These are phyloP conservation scores for Zenarchopterus dispar DNA, from an alignment of 2,797 vertebrate genomes.

Conservation along the genomic window DNA sequence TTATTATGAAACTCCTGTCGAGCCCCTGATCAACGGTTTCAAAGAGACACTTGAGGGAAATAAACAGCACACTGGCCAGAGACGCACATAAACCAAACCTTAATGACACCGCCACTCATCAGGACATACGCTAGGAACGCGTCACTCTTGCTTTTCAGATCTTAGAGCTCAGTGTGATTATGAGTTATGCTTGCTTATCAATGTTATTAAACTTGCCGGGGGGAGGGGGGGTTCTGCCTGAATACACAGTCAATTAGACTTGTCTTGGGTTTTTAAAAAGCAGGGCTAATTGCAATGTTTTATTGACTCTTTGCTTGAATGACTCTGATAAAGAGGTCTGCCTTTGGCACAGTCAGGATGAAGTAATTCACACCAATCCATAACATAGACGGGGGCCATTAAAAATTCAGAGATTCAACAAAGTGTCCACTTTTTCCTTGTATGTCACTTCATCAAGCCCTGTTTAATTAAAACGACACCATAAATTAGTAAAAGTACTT, in stretches of 20 bases:
- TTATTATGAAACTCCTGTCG: conserved; percentile 61
- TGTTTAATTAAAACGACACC: conserved; percentile 13
- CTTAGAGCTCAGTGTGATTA: conserved; percentile 38
- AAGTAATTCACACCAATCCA: conserved; percentile 50
- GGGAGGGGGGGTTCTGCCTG: conserved; percentile 65
- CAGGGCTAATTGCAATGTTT: conserved; percentile 56
- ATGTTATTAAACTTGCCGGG: conserved; percentile 52
- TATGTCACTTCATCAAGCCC: conserved; percentile 1
- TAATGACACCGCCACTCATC: conserved; percentile 22
- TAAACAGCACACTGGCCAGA: conserved; percentile 40
- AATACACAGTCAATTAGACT: conserved; percentile 73
- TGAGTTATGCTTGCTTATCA: conserved; percentile 45
- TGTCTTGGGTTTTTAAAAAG: conserved; percentile 60
- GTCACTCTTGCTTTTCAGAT: conserved; percentile 39
- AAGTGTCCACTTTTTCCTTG: conserved; percentile 15
- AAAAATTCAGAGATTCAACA: conserved; percentile 29
- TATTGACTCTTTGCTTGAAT: conserved; percentile 74
- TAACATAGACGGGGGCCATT: conserved; percentile 47
- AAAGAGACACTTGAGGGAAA: conserved; percentile 56
- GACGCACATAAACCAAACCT: conserved; percentile 20
- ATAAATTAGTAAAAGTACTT: background rate
- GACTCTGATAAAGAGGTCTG: conserved; percentile 72
- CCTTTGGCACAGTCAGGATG: conserved; percentile 57
- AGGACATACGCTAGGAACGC: conserved; percentile 13
- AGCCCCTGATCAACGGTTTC: conserved; percentile 54